A percentile compares a stretch with the other conserved stretches of the same genome.
Conservation (phyloP, 2,888 invertebrate species). For the Zygogramma bicolorata region DNA sequence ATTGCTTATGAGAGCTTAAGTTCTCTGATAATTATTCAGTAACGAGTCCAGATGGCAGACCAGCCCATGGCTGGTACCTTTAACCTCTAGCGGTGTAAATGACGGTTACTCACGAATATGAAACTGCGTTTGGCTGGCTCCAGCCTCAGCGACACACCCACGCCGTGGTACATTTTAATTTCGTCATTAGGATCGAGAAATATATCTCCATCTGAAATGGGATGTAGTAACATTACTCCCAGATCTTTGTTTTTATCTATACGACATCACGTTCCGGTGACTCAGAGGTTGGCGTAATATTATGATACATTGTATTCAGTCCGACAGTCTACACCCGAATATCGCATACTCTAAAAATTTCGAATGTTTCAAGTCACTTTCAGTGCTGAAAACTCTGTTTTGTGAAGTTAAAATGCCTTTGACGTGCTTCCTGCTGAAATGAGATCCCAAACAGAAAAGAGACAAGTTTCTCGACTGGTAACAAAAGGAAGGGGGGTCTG, state of each 20-base stretch:
- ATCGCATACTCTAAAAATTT: too few relatives aligned
- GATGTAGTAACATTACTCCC: neutral
- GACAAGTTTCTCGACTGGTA: too few relatives aligned
- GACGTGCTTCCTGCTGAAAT: too few relatives aligned
- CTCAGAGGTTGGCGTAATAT: neutral
- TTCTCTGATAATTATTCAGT: neutral
- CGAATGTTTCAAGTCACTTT: too few relatives aligned
- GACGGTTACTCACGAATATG: slow-evolving; percentile 36
- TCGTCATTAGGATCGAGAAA: neutral
- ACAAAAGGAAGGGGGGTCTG: too few relatives aligned
- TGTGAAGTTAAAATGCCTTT: too few relatives aligned
- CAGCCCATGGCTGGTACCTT: slow-evolving; percentile 33
- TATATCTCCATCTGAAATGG: neutral
- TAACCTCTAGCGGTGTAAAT: slow-evolving; percentile 47
- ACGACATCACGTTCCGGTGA: neutral
- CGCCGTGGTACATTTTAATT: slow-evolving; percentile 18
- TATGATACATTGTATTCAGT: neutral
- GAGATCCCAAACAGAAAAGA: too few relatives aligned
- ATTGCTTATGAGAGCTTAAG: neutral
- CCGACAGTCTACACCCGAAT: too few relatives aligned
- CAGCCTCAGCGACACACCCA: slow-evolving; percentile 40
- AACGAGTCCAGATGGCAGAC: neutral
- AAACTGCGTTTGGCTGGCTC: slow-evolving; percentile 39
- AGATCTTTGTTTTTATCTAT: neutral
- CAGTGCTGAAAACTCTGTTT: too few relatives aligned